Evolutionary conservation across 2,113 vertebrate genomes (phyloP).

Genomic region (Pyrgilauda ruficollis): DNA sequence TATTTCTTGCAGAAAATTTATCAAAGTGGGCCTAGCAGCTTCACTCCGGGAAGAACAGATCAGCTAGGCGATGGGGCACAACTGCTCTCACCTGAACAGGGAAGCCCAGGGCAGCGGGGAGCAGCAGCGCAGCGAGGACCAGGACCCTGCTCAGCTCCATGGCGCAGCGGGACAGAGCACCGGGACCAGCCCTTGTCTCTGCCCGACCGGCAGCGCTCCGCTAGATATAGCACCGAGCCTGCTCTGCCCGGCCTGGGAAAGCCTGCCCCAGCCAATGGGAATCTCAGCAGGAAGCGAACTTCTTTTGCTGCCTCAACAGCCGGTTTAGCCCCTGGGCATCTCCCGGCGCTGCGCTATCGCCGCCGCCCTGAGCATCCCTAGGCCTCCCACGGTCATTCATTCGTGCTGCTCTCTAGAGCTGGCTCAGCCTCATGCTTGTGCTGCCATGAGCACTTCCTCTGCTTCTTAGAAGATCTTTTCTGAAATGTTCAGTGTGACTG

Average conservation of each 20-base stretch:
- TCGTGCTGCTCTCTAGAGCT: background rate
- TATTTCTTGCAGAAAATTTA: background rate
- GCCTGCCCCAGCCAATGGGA: conserved; percentile 21
- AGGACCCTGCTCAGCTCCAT: background rate
- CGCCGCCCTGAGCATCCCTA: background rate
- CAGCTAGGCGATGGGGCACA: background rate
- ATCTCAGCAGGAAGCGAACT: background rate
- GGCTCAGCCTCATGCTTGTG: background rate
- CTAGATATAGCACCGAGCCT: conserved; percentile 44
- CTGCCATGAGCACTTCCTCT: background rate
- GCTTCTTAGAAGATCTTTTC: background rate
- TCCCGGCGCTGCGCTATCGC: background rate
- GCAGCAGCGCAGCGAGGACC: background rate
- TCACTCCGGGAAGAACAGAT: background rate
- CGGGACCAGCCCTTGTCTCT: background rate
- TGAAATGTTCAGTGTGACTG: background rate
- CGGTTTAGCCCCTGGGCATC: conserved; percentile 15
- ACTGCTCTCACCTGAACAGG: conserved; percentile 44
- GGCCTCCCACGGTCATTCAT: background rate
- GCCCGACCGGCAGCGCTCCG: background rate
- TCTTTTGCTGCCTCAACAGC: background rate
- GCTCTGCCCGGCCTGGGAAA: background rate
- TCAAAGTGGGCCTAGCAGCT: background rate
- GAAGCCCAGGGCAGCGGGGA: background rate
- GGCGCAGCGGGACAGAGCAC: background rate